Evolutionary conservation across 2,113 vertebrate genomes (phyloP).

Genomic region (Meriones unguiculatus): DNA sequence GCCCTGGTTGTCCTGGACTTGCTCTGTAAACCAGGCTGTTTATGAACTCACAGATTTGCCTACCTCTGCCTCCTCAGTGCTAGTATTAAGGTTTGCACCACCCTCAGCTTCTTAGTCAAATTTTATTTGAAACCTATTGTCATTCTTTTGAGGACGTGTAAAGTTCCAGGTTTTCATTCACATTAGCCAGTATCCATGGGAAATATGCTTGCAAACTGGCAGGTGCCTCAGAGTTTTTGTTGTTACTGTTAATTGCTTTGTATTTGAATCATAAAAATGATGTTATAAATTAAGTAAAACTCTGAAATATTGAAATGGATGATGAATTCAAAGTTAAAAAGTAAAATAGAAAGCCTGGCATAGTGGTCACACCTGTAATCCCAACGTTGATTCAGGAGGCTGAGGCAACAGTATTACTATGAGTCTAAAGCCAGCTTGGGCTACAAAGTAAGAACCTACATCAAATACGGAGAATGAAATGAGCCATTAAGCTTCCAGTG

Average conservation of each 20-base stretch:
- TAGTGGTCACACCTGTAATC: background rate
- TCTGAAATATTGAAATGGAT: constrained; percentile 22
- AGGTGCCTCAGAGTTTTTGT: background rate
- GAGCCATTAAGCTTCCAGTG: too few species aligned
- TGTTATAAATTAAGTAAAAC: constrained; percentile 38
- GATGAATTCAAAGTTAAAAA: background rate
- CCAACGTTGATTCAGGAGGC: background rate
- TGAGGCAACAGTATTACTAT: background rate
- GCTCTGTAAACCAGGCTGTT: too few species aligned
- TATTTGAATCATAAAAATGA: constrained; percentile 27
- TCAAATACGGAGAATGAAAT: background rate
- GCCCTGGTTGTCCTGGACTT: background rate
- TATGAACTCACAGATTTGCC: too few species aligned
- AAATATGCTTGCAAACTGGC: constrained; percentile 35
- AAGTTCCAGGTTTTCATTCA: background rate
- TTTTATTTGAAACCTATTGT: constrained; percentile 52
- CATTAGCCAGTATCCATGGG: background rate
- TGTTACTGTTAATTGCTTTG: background rate
- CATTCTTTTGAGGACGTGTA: background rate
- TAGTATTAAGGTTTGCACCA: too few species aligned
- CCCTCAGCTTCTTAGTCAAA: background rate
- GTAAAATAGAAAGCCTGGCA: background rate
- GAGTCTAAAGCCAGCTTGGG: background rate
- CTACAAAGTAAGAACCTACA: background rate
- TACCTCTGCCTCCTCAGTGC: too few species aligned